phyloP scores from a whole-genome alignment of 2,797 vertebrate genomes.

The Schizothorax lantsangensis region DNA sequence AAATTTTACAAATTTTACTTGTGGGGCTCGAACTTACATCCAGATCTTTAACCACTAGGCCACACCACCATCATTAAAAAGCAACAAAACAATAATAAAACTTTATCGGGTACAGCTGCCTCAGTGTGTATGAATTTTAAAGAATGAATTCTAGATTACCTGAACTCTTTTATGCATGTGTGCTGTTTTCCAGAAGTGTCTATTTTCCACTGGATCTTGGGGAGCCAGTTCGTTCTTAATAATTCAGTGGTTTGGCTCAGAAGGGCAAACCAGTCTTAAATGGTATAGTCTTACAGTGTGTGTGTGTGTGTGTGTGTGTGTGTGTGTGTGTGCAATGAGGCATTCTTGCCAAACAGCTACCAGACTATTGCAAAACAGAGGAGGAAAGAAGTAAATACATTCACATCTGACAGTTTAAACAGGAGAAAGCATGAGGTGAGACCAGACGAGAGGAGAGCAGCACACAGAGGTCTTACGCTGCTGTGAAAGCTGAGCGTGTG shows the following conservation, averaged over 20 bases:
- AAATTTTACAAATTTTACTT: too few relatives aligned
- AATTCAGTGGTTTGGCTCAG: conserved; percentile 79
- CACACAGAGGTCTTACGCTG: background rate
- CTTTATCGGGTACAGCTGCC: background rate
- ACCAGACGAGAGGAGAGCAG: conserved; percentile 5
- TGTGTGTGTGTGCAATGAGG: conserved; percentile 19
- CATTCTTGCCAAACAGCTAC: conserved; percentile 32
- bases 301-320: conserved; percentile 46
- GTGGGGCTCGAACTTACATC: background rate
- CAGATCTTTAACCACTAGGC: background rate
- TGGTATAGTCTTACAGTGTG: conserved; percentile 41
- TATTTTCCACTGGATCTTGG: conserved; percentile 62
- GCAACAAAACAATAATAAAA: background rate
- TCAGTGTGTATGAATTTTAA: conserved; percentile 9
- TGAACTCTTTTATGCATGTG: conserved; percentile 17
- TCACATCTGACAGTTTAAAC: conserved; percentile 28
- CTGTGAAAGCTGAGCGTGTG: conserved; percentile 2
- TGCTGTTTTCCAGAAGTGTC: conserved; percentile 28
- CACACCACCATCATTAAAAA: background rate
- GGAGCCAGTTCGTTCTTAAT: conserved; percentile 75
- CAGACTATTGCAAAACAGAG: conserved; percentile 22
- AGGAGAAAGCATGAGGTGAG: conserved; percentile 37
- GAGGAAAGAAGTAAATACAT: background rate
- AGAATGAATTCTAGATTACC: background rate
- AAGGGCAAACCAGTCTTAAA: conserved; percentile 62